These are phyloP conservation scores for Phaethon lepturus DNA, from an alignment of 2,113 vertebrate genomes.

Conservation along the genomic window DNA sequence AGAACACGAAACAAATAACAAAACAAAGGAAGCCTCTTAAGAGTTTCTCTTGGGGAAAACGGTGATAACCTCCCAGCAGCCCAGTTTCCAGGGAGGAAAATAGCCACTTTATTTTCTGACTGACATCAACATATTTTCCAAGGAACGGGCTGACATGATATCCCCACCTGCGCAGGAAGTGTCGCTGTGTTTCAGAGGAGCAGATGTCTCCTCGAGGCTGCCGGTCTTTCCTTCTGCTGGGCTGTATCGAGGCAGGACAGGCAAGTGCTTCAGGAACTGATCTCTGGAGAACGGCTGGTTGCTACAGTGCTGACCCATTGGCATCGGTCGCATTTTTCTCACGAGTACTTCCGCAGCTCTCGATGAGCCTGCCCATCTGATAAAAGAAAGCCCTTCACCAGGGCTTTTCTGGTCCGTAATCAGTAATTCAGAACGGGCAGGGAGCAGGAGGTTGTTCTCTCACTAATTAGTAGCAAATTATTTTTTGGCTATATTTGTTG, in stretches of 20 bases:
- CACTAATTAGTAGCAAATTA: background rate
- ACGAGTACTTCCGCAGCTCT: background rate
- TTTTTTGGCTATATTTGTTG: background rate
- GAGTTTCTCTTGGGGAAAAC: background rate
- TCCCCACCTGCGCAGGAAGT: slow-evolving; percentile 59
- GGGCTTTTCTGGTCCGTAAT: background rate
- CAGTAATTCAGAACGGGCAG: background rate
- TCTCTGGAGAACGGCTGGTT: background rate
- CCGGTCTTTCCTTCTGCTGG: background rate
- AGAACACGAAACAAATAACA: background rate
- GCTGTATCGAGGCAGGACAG: background rate
- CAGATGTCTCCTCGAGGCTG: slow-evolving; percentile 20
- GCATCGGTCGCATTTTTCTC: background rate
- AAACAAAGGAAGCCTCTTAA: background rate
- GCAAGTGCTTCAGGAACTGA: background rate
- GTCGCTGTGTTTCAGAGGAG: slow-evolving; percentile 5
- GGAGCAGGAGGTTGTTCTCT: background rate
- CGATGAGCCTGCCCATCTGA: background rate
- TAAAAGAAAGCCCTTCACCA: background rate
- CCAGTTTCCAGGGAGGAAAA: background rate
- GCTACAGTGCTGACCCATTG: background rate
- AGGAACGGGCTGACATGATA: slow-evolving; percentile 5
- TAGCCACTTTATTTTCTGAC: background rate
- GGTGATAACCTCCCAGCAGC: background rate
- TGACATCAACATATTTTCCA: background rate